Percentiles rank a stretch among this genome's conserved stretches.
phyloP scores from a whole-genome alignment of 2,888 invertebrate genomes.

The Acleris emargana region DNA sequence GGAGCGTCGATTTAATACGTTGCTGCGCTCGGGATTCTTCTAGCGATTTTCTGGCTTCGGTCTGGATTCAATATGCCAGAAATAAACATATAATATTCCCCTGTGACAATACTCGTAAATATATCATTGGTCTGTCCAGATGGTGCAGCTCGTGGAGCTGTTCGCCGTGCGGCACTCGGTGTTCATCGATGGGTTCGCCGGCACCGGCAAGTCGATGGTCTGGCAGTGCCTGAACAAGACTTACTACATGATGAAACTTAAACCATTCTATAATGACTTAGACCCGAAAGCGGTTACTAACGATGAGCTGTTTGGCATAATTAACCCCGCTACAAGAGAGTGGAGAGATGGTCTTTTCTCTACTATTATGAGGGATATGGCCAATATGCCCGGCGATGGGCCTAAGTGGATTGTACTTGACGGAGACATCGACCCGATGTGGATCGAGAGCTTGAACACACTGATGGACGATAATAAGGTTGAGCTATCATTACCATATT shows the following conservation, averaged over 20 bases:
- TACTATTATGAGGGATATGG: slow-evolving; percentile 96
- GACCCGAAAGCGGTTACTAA: slow-evolving; percentile 98
- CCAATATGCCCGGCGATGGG: slow-evolving; percentile 92
- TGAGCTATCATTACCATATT: not conserved
- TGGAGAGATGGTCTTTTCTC: slow-evolving; percentile 96
- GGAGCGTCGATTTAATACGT: too few species aligned
- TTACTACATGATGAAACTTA: slow-evolving; percentile 90
- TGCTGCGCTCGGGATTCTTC: too few species aligned
- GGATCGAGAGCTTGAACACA: slow-evolving; percentile 98
- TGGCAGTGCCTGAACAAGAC: slow-evolving; percentile 95
- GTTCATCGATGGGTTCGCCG: slow-evolving; percentile 92
- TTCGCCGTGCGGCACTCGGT: slow-evolving; percentile 97
- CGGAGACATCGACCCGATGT: slow-evolving; percentile 99
- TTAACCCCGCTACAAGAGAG: slow-evolving; percentile 96
- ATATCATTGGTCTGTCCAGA: slow-evolving; percentile 66
- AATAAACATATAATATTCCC: too few species aligned
- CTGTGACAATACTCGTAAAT: too few species aligned
- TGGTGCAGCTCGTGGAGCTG: slow-evolving; percentile 96
- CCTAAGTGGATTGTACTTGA: slow-evolving; percentile 98
- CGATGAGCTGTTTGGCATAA: slow-evolving; percentile 96
- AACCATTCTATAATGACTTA: slow-evolving; percentile 93
- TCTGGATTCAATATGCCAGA: too few species aligned
- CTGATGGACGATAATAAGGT: slow-evolving; percentile 99
- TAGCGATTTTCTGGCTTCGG: too few species aligned
- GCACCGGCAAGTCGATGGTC: slow-evolving; percentile 96